These are phyloP conservation scores for Myocastor coypus DNA, from an alignment of 2,113 vertebrate genomes.

Conservation along the genomic window DNA sequence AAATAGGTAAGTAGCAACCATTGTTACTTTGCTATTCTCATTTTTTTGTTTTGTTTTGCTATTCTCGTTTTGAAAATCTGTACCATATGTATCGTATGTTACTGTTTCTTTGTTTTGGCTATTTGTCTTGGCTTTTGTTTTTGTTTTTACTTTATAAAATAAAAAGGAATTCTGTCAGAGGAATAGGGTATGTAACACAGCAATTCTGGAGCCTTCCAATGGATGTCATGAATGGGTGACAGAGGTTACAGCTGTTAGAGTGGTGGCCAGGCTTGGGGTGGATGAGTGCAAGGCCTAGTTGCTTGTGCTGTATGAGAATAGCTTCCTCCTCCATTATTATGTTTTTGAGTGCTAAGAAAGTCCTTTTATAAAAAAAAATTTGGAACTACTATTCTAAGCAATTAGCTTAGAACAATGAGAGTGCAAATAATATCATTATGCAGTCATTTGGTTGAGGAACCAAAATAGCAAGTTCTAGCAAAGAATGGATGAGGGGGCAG, in stretches of 20 bases:
- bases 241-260: neutral
- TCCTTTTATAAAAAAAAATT: neutral
- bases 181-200: neutral
- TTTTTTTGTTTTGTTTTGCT: too few relatives aligned
- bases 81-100: too few relatives aligned
- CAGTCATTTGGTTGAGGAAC: neutral
- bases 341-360: neutral
- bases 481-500: neutral
- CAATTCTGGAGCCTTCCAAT: neutral
- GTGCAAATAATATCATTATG: neutral
- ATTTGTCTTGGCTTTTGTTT: too few relatives aligned
- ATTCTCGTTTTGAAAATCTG: too few relatives aligned
- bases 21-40: too few relatives aligned
- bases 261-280: neutral
- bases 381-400: neutral
- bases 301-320: neutral
- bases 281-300: neutral
- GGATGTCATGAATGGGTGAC: neutral
- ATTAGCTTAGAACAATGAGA: conserved; percentile 41
- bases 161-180: neutral
- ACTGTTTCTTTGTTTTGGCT: too few relatives aligned
- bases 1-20: too few relatives aligned
- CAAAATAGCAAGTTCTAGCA: neutral
- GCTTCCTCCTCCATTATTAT: neutral
- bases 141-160: too few relatives aligned